Percentiles rank a stretch among this genome's conserved stretches.
These are phyloP conservation scores for Felis chaus DNA, from an alignment of 2,113 vertebrate species.

Conservation along the genomic window DNA sequence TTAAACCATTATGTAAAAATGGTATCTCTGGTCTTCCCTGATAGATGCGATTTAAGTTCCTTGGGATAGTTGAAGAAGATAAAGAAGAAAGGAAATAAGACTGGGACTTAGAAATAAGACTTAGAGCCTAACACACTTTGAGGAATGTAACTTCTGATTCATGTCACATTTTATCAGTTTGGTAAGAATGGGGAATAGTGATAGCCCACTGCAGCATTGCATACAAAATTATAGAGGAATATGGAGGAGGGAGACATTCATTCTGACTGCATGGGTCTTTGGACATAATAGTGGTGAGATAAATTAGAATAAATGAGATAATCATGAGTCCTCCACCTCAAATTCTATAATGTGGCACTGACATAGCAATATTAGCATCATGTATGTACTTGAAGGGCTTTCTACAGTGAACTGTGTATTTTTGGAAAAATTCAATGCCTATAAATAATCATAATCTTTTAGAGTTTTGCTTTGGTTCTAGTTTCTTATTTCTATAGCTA, in stretches of 20 bases:
- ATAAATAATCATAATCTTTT: neutral
- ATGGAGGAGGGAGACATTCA: neutral
- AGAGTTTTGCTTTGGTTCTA: neutral
- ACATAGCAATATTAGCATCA: neutral
- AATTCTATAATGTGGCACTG: neutral
- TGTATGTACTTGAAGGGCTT: neutral
- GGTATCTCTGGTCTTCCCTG: neutral
- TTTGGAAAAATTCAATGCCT: neutral
- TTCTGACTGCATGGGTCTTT: neutral
- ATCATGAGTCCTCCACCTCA: neutral
- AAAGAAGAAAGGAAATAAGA: neutral
- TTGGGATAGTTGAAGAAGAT: neutral
- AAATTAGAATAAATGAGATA: neutral
- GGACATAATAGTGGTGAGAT: neutral
- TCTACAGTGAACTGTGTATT: neutral
- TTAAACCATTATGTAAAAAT: slow-evolving; percentile 40
- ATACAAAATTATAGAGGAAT: neutral
- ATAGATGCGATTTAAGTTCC: slow-evolving; percentile 4
- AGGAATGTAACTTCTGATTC: neutral
- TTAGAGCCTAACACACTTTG: neutral
- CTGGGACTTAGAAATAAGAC: neutral
- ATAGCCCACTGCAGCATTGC: neutral
- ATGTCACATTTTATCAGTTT: neutral
- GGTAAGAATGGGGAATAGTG: neutral
- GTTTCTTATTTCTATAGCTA: neutral